These are phyloP conservation scores for Cebidichthys violaceus DNA, from an alignment of 2,113 vertebrate genomes.

Conservation along the genomic window DNA sequence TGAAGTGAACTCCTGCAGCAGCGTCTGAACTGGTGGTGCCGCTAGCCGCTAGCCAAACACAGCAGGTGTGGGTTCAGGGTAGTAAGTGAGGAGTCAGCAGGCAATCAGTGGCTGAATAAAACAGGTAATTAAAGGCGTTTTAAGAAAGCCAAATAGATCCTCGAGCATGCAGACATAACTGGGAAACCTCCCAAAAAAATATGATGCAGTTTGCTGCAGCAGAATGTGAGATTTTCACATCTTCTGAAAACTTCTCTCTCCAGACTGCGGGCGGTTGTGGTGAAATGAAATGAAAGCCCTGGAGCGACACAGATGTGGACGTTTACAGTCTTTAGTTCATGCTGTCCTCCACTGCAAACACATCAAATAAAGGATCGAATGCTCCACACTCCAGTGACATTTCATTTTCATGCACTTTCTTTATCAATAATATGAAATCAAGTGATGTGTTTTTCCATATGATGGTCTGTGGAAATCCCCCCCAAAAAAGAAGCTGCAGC, in stretches of 20 bases:
- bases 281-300: neutral
- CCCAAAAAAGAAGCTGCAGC: neutral
- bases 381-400: too few species aligned
- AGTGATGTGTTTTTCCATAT: neutral
- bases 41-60: too few species aligned
- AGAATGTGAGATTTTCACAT: neutral
- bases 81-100: neutral
- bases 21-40: too few species aligned
- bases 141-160: too few species aligned
- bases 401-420: neutral
- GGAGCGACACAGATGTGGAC: slow-evolving; percentile 20
- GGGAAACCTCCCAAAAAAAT: too few species aligned
- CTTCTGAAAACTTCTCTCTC: neutral
- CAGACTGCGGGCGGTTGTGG: neutral
- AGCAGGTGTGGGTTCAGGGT: too few species aligned
- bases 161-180: too few species aligned
- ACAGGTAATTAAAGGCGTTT: neutral
- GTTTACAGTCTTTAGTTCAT: neutral
- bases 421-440: neutral
- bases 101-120: neutral
- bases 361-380: neutral
- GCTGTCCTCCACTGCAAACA: slow-evolving; percentile 1
- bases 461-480: neutral
- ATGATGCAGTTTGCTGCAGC: too few species aligned
- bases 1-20: too few species aligned